Base-by-base conservation (phyloP, 2,888 invertebrate species). In the Andrena trimmerana region DNA sequence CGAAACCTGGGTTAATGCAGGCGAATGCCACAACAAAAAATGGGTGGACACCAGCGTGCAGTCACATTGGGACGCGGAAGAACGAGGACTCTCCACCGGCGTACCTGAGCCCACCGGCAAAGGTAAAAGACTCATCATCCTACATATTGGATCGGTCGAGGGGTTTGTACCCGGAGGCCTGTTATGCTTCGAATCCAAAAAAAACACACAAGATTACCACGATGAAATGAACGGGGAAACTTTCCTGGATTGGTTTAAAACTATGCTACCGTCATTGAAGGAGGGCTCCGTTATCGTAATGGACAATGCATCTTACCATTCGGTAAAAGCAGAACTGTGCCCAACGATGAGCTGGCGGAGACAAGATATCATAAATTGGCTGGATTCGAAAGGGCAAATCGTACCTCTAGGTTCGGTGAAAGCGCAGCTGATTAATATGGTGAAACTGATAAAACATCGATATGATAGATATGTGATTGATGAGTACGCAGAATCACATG, bases 181-280 rank as follows among this genome's bases (percentile, higher is more conserved):
- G n/a, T 27, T 67, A 7, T 67, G 67, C n/a, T 52, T 67, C 10
- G n/a, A 67, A 29, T 27, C n/a, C n/a, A 50, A 52, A 8, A 27
- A 67, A 52, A 20, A 67, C 7, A 10, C 52, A 0, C 1, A 1
- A 0, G 67, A 52, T 20, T 67, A 67, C 16, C 52, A 67, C 52
- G 31, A 20, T 5, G 67, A 67, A n/a, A 67, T 67, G 31, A 67
- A 67, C 27, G 67, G 52, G 1, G 13, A 67, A 2, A 52, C 67
- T 5, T 52, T 67, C 24, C n/a, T 67, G 8, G 52, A 29, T 10
- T 52, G 52, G 67, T 67, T 67, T 20, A 20, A 50, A 29, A 3
- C n/a, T 13, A 24, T 33, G 0, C 29, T 67, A 29, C 29, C 52
- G 7, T n/a, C 16, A 29, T 20, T 59, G 24, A n/a, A 36, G 13